Conservation (phyloP, 2,797 vertebrate genomes). For the Anableps anableps region DNA sequence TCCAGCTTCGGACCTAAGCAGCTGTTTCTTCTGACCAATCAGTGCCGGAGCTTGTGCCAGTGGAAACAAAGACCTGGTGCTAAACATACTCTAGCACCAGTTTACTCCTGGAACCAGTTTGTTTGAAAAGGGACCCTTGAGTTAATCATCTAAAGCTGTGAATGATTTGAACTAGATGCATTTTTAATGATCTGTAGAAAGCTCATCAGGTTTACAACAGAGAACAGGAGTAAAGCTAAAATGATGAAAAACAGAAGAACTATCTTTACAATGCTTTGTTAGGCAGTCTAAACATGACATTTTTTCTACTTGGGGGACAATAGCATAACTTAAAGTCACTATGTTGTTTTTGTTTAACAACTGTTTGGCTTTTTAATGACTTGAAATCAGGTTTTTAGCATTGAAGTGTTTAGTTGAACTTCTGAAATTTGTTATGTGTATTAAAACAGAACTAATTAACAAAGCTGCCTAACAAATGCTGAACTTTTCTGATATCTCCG, state of each 20-base stretch:
- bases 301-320: neutral
- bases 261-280: neutral
- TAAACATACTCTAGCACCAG: neutral
- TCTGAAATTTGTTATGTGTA: neutral
- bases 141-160: neutral
- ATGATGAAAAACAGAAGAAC: neutral
- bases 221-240: neutral
- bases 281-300: neutral
- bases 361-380: neutral
- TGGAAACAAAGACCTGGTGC: no score
- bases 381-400: neutral
- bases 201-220: no score
- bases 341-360: neutral
- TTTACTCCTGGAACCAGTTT: neutral
- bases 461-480: no score
- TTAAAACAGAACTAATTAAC: no score
- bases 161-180: neutral
- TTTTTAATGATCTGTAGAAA: neutral
- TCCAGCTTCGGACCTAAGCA: neutral
- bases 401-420: neutral
- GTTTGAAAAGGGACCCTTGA: neutral
- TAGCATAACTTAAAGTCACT: neutral
- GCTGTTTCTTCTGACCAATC: no score
- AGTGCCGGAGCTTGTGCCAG: no score
- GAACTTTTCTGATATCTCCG: neutral